Evolutionary conservation across 2,113 vertebrate genomes (phyloP), one percentile per base, ranked within the genome.

Genomic region (Bujurquina vittata): DNA sequence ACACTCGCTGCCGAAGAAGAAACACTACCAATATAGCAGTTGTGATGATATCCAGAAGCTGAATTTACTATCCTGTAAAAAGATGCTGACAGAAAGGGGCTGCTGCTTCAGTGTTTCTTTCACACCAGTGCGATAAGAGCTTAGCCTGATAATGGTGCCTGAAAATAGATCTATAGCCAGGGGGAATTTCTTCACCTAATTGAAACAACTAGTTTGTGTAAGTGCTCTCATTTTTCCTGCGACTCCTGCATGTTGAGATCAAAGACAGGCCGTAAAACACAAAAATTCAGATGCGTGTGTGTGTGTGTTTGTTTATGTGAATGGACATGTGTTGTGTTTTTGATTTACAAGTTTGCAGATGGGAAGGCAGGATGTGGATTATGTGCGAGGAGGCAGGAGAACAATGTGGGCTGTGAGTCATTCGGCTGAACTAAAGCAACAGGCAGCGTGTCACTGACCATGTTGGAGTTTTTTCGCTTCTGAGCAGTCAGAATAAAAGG

Each of bases 161-260:
- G 49, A 55, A 88, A 89, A 79, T 81, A 87, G 79, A 82, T 77
- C 79, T 77, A 84, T 63, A 81, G 69, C 82, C 7, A 18, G 29
- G 78, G 88, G 82, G 83, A 87, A 83, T 81, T 81, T 10, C 35
- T 80, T 77, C 75, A 84, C 79, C 84, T 84, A 86, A 90, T 84
- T 87, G 78, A 65, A 26, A 49, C 22, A 14, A 77, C 55, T 79
- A 62, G 79, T 77, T 75, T 80, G 54, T 59, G 11, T 20, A 55
- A 81, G 57, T 73, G 65, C 57, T 56, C 52, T 29, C 60, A 4
- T 56, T 85, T 78, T 69, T 43, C 46, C 35, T 2, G 40, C 65
- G 29, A 35, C n/a, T 31, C 31, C 33, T 46, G 55, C 65, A 23
- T 67, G 49, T 43, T 79, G 22, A 75, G 55, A 73, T 72, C 35